Conservation (phyloP, 2,113 vertebrate genomes). For the Orthonyx spaldingii region DNA sequence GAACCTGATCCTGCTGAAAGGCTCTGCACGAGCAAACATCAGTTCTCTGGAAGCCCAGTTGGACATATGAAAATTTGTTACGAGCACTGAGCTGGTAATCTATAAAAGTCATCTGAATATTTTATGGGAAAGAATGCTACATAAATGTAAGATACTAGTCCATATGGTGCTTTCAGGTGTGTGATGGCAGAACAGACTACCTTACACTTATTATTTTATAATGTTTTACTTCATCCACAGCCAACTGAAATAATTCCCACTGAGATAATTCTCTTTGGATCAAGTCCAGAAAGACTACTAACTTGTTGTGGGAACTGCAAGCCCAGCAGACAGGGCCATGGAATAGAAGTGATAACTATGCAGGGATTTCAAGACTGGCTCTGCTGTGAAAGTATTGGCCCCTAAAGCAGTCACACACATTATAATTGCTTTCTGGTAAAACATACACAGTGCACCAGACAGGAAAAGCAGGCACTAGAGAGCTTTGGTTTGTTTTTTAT, state of each 20-base stretch:
- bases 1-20: background rate
- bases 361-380: background rate
- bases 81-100: fast-evolving
- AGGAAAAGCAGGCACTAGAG: background rate
- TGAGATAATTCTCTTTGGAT: background rate
- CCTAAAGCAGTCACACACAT: background rate
- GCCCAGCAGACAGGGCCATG: background rate
- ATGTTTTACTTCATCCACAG: background rate
- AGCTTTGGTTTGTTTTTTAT: background rate
- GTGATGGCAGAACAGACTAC: background rate
- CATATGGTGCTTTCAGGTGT: background rate
- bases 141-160: background rate
- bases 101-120: background rate
- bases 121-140: background rate
- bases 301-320: background rate
- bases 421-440: constrained; percentile 4
- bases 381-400: background rate
- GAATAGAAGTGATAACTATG: background rate
- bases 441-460: background rate
- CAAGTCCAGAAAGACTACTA: background rate
- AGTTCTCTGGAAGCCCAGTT: background rate
- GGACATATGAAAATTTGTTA: background rate
- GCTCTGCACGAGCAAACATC: background rate
- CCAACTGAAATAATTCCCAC: background rate
- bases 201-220: background rate